phyloP scores from a whole-genome alignment of 2,113 vertebrate species.

The Hepsetus odoe region DNA sequence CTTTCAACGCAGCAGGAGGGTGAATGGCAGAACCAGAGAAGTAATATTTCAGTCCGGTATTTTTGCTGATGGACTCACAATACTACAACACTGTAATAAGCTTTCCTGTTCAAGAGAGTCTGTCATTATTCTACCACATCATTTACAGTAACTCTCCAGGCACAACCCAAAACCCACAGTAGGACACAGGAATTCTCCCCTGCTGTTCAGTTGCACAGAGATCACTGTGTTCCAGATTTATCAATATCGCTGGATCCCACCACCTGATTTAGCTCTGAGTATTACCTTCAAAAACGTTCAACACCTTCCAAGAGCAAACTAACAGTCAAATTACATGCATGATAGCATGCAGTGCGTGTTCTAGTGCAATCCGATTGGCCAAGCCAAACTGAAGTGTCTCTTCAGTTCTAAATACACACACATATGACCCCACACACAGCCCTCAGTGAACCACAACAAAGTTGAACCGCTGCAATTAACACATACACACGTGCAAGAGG shows the following conservation, averaged over 20 bases:
- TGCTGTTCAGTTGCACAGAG: not conserved
- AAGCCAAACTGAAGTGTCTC: not conserved
- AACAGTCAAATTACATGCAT: not conserved
- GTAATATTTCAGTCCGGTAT: not conserved
- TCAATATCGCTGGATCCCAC: not conserved
- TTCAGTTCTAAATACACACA: not conserved
- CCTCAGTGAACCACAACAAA: no score
- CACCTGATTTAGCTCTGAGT: not conserved
- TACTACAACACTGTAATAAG: not conserved
- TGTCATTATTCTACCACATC: slow-evolving; percentile 23
- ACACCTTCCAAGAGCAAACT: not conserved
- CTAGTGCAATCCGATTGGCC: no score
- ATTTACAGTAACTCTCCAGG: slow-evolving; percentile 24
- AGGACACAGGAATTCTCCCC: not conserved
- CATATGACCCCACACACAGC: not conserved
- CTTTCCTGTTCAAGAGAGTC: not conserved
- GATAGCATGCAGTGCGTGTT: no score
- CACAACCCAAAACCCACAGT: slow-evolving; percentile 3
- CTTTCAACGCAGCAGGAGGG: no score
- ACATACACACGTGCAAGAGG: no score
- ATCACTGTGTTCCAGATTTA: not conserved
- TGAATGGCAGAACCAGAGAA: not conserved
- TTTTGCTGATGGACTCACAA: slow-evolving; percentile 12
- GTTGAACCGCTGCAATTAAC: no score
- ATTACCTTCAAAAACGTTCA: not conserved